These are phyloP conservation scores for Osmoderma eremita DNA, from an alignment of 2,888 invertebrate genomes.

Conservation along the genomic window DNA sequence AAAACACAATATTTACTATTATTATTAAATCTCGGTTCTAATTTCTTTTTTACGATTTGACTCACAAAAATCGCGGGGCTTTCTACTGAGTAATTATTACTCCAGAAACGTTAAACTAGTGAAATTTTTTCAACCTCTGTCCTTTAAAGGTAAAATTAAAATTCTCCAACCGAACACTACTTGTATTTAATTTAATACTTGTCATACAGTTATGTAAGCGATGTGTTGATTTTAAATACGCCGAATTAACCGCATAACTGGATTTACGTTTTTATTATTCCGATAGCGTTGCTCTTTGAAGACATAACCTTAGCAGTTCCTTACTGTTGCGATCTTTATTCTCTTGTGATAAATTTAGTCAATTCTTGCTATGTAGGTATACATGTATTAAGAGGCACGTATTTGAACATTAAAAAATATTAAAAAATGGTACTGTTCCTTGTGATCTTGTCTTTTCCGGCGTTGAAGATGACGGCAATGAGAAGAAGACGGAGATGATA, in stretches of 20 bases:
- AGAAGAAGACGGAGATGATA: slow-evolving; percentile 27
- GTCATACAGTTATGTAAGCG: slow-evolving; percentile 31
- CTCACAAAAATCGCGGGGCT: slow-evolving; percentile 4
- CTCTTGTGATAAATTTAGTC: not conserved
- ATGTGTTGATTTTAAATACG: slow-evolving; percentile 31
- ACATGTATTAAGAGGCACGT: too few species aligned
- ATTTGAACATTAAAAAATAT: too few species aligned
- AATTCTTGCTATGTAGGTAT: not conserved
- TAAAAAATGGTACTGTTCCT: too few species aligned
- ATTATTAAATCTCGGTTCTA: slow-evolving; percentile 9
- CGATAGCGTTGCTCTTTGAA: slow-evolving; percentile 20
- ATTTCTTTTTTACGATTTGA: slow-evolving; percentile 12
- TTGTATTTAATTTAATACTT: slow-evolving; percentile 32
- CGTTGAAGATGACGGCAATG: not conserved
- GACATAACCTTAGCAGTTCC: not conserved
- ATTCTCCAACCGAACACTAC: slow-evolving; percentile 17
- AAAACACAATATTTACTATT: slow-evolving; percentile 4
- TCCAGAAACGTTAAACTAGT: slow-evolving; percentile 1
- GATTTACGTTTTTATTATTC: slow-evolving; percentile 25
- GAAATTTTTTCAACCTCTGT: slow-evolving; percentile 29
- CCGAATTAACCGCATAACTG: slow-evolving; percentile 33
- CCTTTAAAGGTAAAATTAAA: slow-evolving; percentile 27
- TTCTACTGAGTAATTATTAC: slow-evolving; percentile 26
- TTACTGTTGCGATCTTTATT: not conserved
- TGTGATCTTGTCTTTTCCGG: too few species aligned